Base-by-base conservation (phyloP, 2,797 vertebrate genomes). In the Sebastes dallii region DNA sequence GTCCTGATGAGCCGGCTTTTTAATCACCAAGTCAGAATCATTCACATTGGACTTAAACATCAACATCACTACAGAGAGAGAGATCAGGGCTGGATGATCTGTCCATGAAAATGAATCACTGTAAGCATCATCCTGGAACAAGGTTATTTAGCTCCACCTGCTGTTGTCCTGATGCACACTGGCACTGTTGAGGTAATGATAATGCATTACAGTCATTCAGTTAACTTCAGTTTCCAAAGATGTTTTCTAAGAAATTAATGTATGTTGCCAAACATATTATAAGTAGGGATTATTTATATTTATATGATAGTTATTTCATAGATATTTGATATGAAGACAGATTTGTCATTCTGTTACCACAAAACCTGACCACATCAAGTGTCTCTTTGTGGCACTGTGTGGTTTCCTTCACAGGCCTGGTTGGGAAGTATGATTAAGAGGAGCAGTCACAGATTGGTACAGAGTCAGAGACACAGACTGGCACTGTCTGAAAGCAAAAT, bases 61-160 rank as follows among this genome's bases (percentile, higher is more conserved):
- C n/a, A 9, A 61, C 22, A 58, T 59, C 60, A 56, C 18, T n/a
- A 12, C 3, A n/a, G 3, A n/a, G 30, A 61, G 16, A 72, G 5
- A 42, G 10, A 11, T 30, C 18, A 25, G 4, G 20, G 18, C 13
- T 4, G 1, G 67, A 60, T 77, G n/a, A 67, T 27, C 18, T 22
- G n/a, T 50, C 4, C 3, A 11, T 77, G 4, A 58, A 76, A 66
- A 66, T 14, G 4, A 14, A 67, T 67, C 18, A 59, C 42, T 34
- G 16, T 56, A 50, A 75, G 54, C 46, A 60, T 78, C 30, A 27
- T 34, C 58, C 46, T 67, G 20, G 50, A 10, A 54, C 20, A 9
- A 54, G 50, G 50, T 75, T 13, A 52, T 82, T 56, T 85, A 79
- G 88, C 88, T 73, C 89, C 92, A 91, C 79, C 91, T 91, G 86